A percentile compares a stretch with the other conserved stretches of the same genome.
These are phyloP conservation scores for Procambarus virginalis DNA, from an alignment of 1,140 invertebrate genomes.

Conservation along the genomic window DNA sequence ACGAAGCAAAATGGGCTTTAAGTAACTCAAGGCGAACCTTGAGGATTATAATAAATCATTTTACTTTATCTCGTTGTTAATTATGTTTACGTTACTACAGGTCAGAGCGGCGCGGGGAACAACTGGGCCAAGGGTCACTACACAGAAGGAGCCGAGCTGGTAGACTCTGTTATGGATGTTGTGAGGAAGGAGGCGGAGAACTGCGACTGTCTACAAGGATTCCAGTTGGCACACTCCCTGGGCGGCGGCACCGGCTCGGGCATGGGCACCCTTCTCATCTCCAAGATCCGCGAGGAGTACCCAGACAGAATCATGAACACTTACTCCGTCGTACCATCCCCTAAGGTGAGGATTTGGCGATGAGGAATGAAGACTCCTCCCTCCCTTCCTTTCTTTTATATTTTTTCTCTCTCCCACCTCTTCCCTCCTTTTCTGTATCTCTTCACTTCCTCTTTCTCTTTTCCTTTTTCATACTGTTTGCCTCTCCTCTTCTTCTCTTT, in stretches of 20 bases:
- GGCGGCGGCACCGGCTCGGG: constrained; percentile 21
- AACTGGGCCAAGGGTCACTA: constrained; percentile 49
- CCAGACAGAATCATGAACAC: constrained; percentile 51
- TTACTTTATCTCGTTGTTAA: too few relatives aligned
- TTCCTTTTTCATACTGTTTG: too few relatives aligned
- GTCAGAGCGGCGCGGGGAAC: constrained; percentile 48
- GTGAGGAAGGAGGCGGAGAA: constrained; percentile 50
- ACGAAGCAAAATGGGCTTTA: too few relatives aligned
- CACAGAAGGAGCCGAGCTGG: constrained; percentile 46
- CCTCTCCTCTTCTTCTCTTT: background rate
- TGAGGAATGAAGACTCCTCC: background rate
- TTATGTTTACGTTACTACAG: background rate
- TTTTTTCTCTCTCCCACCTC: background rate
- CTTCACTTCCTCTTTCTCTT: background rate
- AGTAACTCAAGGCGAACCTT: too few relatives aligned
- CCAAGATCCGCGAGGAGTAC: constrained; percentile 52
- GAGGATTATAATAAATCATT: too few relatives aligned
- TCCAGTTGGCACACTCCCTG: constrained; percentile 40
- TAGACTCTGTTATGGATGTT: constrained; percentile 40
- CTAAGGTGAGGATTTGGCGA: constrained; percentile 2
- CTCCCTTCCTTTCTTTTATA: background rate
- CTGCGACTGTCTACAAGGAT: constrained; percentile 46
- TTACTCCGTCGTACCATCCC: constrained; percentile 31
- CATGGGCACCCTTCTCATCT: constrained; percentile 41
- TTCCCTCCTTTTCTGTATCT: background rate